phyloP scores from a whole-genome alignment of 2,797 vertebrate genomes.

The Urophycis tenuis region DNA sequence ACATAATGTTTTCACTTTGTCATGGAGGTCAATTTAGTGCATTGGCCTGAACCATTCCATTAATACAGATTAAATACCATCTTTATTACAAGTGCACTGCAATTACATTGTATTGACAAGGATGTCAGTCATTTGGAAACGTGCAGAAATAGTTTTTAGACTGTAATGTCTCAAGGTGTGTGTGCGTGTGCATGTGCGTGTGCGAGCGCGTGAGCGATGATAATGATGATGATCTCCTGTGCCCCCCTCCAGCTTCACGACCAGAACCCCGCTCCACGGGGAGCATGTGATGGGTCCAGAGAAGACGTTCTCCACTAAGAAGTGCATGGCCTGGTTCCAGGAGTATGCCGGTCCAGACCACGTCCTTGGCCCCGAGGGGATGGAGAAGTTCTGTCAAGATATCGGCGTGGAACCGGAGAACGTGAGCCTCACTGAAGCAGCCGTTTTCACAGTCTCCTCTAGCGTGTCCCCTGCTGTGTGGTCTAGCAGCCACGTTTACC shows the following conservation, averaged over 20 bases:
- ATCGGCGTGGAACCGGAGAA: constrained; percentile 99
- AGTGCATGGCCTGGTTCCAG: constrained; percentile 95
- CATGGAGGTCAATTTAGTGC: neutral
- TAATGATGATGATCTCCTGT: neutral
- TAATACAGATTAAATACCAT: neutral
- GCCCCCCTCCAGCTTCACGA: constrained; percentile 37
- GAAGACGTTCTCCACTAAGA: constrained; percentile 90
- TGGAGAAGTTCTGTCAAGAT: constrained; percentile 99
- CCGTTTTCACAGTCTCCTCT: too few species aligned
- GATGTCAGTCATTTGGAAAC: neutral
- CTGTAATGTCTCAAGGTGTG: too few species aligned
- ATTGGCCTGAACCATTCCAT: neutral
- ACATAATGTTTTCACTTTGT: too few species aligned
- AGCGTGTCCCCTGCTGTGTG: neutral
- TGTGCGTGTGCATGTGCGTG: too few species aligned
- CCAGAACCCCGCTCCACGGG: constrained; percentile 78
- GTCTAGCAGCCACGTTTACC: neutral
- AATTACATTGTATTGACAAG: neutral
- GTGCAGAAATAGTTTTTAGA: neutral
- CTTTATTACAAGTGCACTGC: neutral
- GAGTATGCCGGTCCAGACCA: constrained; percentile 88
- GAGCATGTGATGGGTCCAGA: constrained; percentile 74
- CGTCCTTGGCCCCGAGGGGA: constrained; percentile 94
- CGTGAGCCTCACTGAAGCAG: constrained; percentile 63
- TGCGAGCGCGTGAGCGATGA: neutral